Percentiles rank a stretch among this genome's conserved stretches.
These are phyloP conservation scores for Onychomys arenicola DNA, from an alignment of 2,797 vertebrate genomes.

Conservation along the genomic window DNA sequence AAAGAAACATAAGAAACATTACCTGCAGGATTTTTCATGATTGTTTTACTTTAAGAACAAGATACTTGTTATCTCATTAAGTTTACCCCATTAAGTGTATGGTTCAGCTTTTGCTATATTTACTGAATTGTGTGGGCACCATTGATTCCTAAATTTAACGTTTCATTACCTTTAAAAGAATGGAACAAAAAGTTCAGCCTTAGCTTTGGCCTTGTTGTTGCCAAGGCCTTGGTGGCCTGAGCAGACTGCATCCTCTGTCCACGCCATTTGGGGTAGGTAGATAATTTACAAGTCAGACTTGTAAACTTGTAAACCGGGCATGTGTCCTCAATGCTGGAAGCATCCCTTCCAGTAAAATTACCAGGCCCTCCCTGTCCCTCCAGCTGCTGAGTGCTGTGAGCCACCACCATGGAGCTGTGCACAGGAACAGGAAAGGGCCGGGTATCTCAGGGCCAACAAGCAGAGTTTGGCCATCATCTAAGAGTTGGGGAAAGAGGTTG, in stretches of 20 bases:
- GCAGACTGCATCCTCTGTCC: no score
- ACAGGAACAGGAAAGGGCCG: slow-evolving; percentile 85
- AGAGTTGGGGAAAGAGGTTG: slow-evolving; percentile 97
- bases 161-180: not conserved
- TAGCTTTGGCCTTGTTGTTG: not conserved
- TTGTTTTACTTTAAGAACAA: not conserved
- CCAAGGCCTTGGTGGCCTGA: not conserved
- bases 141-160: not conserved
- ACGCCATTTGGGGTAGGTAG: no score
- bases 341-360: slow-evolving; percentile 94
- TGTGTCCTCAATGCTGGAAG: slow-evolving; percentile 88
- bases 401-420: slow-evolving; percentile 96
- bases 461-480: slow-evolving; percentile 98
- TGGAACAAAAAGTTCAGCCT: not conserved
- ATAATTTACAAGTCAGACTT: not conserved
- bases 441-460: slow-evolving; percentile 97
- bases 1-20: not conserved
- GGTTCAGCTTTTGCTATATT: not conserved
- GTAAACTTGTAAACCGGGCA: not conserved
- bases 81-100: not conserved
- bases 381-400: slow-evolving; percentile 95
- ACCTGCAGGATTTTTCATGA: not conserved
- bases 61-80: not conserved
- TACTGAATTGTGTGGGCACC: not conserved
- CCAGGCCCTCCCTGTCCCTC: slow-evolving; percentile 91